phyloP scores from a whole-genome alignment of 2,888 invertebrate genomes.

The Dione juno region DNA sequence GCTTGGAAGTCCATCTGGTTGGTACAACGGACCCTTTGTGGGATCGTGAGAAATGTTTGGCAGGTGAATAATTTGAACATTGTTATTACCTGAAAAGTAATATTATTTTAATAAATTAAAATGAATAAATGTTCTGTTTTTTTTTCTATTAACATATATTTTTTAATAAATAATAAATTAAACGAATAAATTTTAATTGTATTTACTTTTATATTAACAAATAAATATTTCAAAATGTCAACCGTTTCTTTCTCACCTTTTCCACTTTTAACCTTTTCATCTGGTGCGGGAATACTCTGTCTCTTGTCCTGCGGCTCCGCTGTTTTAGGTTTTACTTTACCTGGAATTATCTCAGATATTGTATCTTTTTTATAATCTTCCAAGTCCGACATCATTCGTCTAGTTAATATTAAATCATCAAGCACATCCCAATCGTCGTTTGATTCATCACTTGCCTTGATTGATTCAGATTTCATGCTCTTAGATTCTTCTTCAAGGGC shows the following conservation, averaged over 20 bases:
- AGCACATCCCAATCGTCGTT: slow-evolving; percentile 23
- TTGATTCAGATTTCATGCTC: background rate
- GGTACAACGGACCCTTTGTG: background rate
- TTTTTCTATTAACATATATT: too few species aligned
- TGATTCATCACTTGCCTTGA: slow-evolving; percentile 27
- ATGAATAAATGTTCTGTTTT: background rate
- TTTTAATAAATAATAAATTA: too few species aligned
- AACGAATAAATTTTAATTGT: too few species aligned
- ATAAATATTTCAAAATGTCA: background rate
- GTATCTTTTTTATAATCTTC: background rate
- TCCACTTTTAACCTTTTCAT: background rate
- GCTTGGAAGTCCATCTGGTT: background rate
- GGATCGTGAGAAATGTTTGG: background rate
- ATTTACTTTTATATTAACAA: too few species aligned
- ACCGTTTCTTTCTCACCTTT: background rate
- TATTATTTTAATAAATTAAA: background rate
- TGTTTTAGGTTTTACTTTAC: background rate
- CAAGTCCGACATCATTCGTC: slow-evolving; percentile 21
- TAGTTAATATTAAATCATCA: slow-evolving; percentile 27
- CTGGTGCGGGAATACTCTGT: background rate
- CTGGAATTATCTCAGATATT: background rate
- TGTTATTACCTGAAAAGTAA: background rate
- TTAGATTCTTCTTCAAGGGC: background rate
- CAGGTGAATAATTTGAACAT: background rate
- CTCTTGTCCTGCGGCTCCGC: background rate